Base-by-base conservation (phyloP, 2,113 vertebrate species). In the Maccullochella peelii region DNA sequence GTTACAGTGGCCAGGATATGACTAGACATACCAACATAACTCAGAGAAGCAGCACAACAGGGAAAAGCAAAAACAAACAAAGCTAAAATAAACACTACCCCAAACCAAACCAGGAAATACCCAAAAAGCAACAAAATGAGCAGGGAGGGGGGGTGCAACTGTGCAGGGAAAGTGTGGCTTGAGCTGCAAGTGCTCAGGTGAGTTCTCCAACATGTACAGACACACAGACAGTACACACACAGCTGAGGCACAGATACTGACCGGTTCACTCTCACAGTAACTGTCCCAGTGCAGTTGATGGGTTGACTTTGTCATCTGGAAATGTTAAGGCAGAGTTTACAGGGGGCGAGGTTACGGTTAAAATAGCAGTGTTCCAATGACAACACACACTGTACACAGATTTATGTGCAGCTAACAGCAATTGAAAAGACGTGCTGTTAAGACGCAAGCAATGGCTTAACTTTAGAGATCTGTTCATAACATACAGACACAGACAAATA, bases 241-340 rank as follows among this genome's bases (percentile, higher is more conserved):
- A 80, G 72, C 69, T 47, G 33, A 82, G 65, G 52, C 79, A 75
- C 73, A 84, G 80, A 96, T 97, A 99, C 98, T 99, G 96, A 99
- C 98, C 97, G 95, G 96, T 95, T 99, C 98, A 89, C 96, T 97
- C 88, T 99, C 98, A 98, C 93, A 96, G 97, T 96, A 97, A 97
- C 92, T 97, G 95, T 98, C 98, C 98, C 98, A 99, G 95, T 96
- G 97, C 94, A 94, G 95, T 94, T 96, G 97, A 89, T 94, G 96
- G 83, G 94, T 94, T 96, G 95, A 97, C 96, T 97, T 97, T 96
- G 97, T 96, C 96, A 97, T 98, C 98, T 99, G 97, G 95, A 98
- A 98, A 89, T 79, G 95, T 95, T 86, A 95, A 96, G 95, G 96
- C 92, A 97, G 96, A 96, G 96, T 95, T 96, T 83, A 98, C 85